These are phyloP conservation scores for Thunnus albacares DNA, from an alignment of 2,797 vertebrate species.

Conservation along the genomic window DNA sequence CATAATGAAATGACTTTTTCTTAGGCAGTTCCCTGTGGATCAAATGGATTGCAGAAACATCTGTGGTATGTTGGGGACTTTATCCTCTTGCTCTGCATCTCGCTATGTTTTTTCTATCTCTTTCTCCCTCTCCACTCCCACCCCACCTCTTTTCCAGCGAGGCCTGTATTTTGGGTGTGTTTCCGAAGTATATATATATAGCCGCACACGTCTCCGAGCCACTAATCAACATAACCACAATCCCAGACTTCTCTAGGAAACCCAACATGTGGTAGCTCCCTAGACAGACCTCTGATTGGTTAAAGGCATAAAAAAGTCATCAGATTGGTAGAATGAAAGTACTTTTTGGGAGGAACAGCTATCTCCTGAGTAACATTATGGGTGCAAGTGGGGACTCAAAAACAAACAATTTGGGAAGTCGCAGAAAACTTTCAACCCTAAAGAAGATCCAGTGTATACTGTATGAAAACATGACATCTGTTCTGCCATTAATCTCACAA, in stretches of 20 bases:
- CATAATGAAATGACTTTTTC: constrained; percentile 42
- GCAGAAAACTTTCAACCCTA: not conserved
- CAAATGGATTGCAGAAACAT: constrained; percentile 60
- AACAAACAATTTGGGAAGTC: not conserved
- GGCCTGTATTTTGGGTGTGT: constrained; percentile 71
- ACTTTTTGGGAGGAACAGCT: constrained; percentile 19
- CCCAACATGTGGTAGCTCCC: constrained; percentile 45
- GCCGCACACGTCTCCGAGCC: constrained; percentile 58
- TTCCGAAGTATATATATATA: constrained; percentile 63
- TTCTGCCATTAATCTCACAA: not conserved
- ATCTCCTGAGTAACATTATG: constrained; percentile 7
- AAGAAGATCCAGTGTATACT: not conserved
- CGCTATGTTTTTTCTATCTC: constrained; percentile 4
- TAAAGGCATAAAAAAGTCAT: constrained; percentile 24
- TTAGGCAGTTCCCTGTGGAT: constrained; percentile 47
- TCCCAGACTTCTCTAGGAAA: constrained; percentile 66
- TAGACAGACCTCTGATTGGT: constrained; percentile 44
- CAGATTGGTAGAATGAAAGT: constrained; percentile 28
- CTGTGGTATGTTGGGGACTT: constrained; percentile 62
- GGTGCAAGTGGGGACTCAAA: constrained; percentile 14
- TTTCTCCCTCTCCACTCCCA: constrained; percentile 9
- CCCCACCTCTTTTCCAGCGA: constrained; percentile 31
- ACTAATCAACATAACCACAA: constrained; percentile 74
- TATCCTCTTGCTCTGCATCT: constrained; percentile 27
- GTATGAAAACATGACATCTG: not conserved